A percentile compares a stretch with the other conserved stretches of the same genome.
Evolutionary conservation across 2,888 invertebrate genomes (phyloP).

Genomic region (Entomobrya proxima): DNA sequence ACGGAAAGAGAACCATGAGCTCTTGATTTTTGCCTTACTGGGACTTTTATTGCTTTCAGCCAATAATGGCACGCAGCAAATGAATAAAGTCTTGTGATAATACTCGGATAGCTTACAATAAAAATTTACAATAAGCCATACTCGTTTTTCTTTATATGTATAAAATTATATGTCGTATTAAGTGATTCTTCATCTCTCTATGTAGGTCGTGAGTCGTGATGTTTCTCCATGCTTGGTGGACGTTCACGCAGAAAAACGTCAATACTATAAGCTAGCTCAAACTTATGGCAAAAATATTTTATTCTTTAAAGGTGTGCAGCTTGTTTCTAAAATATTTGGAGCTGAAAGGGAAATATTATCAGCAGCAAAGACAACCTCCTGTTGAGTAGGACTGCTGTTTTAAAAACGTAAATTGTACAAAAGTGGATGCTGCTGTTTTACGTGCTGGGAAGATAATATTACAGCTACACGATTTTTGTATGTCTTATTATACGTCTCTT

Average conservation of each 20-base stretch:
- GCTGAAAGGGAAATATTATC: not conserved
- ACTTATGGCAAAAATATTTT: not conserved
- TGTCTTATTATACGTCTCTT: no score
- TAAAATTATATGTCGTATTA: no score
- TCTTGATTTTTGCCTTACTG: conserved; percentile 20
- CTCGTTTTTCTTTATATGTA: not conserved
- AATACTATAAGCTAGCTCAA: not conserved
- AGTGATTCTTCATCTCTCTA: conserved; percentile 1
- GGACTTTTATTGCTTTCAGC: conserved; percentile 35
- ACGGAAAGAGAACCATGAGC: not conserved
- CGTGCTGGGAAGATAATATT: not conserved
- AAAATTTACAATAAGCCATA: no score
- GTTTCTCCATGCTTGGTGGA: not conserved
- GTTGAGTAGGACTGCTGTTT: conserved; percentile 31
- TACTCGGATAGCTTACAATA: conserved; percentile 29
- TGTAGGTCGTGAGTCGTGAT: conserved; percentile 28
- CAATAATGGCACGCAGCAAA: conserved; percentile 26
- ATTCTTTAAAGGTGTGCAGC: not conserved
- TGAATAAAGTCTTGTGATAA: not conserved
- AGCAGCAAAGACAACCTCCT: not conserved
- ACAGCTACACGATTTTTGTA: not conserved
- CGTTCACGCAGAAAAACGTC: not conserved
- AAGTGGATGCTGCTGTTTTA: not conserved
- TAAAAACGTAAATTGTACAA: conserved; percentile 21
- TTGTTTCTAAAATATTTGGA: conserved; percentile 9